phyloP scores from a whole-genome alignment of 2,113 vertebrate species.

The Triplophysa siluroides region DNA sequence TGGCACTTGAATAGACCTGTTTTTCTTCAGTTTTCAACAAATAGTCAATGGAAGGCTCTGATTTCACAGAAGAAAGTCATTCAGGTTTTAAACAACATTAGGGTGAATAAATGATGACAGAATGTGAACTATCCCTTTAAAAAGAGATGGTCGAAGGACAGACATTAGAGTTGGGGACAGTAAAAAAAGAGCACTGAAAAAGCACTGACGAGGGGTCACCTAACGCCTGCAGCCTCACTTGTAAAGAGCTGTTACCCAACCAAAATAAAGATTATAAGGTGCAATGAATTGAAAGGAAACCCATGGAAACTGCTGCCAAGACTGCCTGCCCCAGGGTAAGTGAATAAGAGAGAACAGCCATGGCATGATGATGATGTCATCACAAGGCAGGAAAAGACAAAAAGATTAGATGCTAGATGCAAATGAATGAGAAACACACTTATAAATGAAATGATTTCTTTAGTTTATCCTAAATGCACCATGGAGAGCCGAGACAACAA shows the following conservation, averaged over 20 bases:
- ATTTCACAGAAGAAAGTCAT: too few species aligned
- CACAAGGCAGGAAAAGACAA: not conserved
- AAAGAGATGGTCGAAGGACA: not conserved
- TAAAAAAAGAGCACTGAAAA: conserved; percentile 30
- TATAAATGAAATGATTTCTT: too few species aligned
- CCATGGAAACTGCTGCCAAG: conserved; percentile 24
- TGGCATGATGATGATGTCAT: conserved; percentile 50
- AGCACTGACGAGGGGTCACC: conserved; percentile 37
- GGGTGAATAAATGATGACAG: too few species aligned
- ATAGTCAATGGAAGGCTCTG: too few species aligned
- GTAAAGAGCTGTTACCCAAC: conserved; percentile 46
- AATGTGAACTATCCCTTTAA: not conserved
- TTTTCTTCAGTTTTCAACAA: too few species aligned
- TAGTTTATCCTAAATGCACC: too few species aligned
- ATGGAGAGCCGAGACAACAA: too few species aligned
- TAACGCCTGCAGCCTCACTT: conserved; percentile 34
- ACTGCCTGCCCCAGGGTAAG: conserved; percentile 9
- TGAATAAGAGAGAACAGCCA: conserved; percentile 40
- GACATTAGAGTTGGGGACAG: conserved; percentile 33
- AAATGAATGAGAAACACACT: too few species aligned
- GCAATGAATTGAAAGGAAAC: conserved; percentile 41
- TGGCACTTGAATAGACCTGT: too few species aligned
- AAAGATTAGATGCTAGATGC: too few species aligned
- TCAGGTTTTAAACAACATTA: too few species aligned
- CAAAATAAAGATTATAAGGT: conserved; percentile 53